Conservation (phyloP, 2,797 vertebrate species). For the Yasuhikotakia modesta region DNA sequence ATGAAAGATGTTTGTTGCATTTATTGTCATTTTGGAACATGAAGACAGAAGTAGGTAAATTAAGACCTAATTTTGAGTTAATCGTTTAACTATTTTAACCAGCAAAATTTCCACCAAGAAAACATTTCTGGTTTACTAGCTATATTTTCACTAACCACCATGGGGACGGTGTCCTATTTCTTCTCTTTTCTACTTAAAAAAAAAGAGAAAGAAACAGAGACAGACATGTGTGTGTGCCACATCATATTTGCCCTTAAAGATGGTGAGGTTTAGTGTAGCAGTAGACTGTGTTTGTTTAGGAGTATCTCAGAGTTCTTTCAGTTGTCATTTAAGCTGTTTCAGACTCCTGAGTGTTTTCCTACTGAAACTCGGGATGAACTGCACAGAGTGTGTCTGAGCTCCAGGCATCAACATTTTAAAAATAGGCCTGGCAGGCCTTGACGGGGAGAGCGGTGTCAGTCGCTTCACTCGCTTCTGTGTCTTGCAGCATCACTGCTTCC, state of each 20-base stretch:
- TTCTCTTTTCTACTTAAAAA: background rate
- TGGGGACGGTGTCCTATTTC: background rate
- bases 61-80: too few species aligned
- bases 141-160: too few species aligned
- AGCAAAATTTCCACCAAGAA: background rate
- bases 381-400: slow-evolving; percentile 55
- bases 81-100: background rate
- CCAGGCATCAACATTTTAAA: slow-evolving; percentile 64
- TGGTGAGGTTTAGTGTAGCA: slow-evolving; percentile 18
- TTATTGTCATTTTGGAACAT: too few species aligned
- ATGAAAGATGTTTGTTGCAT: too few species aligned
- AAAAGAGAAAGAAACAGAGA: too few species aligned
- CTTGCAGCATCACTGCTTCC: slow-evolving; percentile 49
- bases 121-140: too few species aligned
- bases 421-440: slow-evolving; percentile 61
- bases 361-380: slow-evolving; percentile 59
- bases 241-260: slow-evolving; percentile 1
- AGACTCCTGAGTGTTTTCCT: slow-evolving; percentile 47
- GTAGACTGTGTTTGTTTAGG: slow-evolving; percentile 33
- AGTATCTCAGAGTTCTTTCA: slow-evolving; percentile 40
- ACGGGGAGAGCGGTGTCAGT: slow-evolving; percentile 57
- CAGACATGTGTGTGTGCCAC: slow-evolving; percentile 73
- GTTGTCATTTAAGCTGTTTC: slow-evolving; percentile 43
- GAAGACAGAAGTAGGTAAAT: too few species aligned
- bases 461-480: slow-evolving; percentile 47